A percentile compares a stretch with the other conserved stretches of the same genome.
These are phyloP conservation scores for Ethmia dodecea DNA, from an alignment of 2,888 invertebrate species.

Conservation along the genomic window DNA sequence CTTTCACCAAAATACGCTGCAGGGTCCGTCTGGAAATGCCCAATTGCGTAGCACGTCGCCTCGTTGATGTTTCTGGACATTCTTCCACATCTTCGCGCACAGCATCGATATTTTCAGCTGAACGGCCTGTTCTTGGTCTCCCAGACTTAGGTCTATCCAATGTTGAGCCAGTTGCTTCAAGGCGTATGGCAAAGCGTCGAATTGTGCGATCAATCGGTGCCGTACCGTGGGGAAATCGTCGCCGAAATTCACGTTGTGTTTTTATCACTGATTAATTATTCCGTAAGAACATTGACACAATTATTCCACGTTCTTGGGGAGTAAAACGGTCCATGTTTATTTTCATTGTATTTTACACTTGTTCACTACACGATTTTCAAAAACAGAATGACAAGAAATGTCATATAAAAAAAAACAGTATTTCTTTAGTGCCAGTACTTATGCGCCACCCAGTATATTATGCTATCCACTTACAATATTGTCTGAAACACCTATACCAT, in stretches of 20 bases:
- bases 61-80: slow-evolving; percentile 5
- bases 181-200: slow-evolving; percentile 7
- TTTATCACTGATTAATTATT: slow-evolving; percentile 1
- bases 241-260: slow-evolving; percentile 9
- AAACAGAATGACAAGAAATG: neutral
- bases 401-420: neutral
- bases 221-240: slow-evolving; percentile 10
- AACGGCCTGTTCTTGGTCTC: slow-evolving; percentile 6
- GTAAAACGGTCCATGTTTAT: slow-evolving; percentile 5
- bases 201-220: slow-evolving; percentile 10
- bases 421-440: too few relatives aligned
- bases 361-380: neutral
- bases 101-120: slow-evolving; percentile 1
- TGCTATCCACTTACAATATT: too few relatives aligned
- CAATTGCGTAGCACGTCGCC: slow-evolving; percentile 9
- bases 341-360: neutral
- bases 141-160: slow-evolving; percentile 8
- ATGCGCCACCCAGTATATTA: too few relatives aligned
- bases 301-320: slow-evolving; percentile 2
- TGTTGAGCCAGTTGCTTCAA: slow-evolving; percentile 3
- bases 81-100: slow-evolving; percentile 4
- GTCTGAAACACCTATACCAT: too few relatives aligned
- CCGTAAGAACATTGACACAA: slow-evolving; percentile 5
- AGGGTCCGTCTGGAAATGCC: slow-evolving; percentile 3
- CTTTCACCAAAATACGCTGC: slow-evolving; percentile 6